Base-by-base conservation (phyloP, 1,140 invertebrate genomes). In the Trichonephila clavipes region DNA sequence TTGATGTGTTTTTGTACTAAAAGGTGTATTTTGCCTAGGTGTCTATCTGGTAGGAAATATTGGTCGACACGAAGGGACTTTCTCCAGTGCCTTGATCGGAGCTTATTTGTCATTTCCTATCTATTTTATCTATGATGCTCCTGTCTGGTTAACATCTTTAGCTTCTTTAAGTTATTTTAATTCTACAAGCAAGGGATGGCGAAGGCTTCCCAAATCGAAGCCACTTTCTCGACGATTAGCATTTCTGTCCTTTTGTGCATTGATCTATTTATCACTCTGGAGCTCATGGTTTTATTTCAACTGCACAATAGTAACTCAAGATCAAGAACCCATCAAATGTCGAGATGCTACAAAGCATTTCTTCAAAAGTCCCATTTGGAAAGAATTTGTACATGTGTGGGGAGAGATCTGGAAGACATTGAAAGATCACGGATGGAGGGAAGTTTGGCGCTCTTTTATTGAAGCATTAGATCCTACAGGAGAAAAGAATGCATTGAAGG, bases 1-100 rank as follows among this genome's bases (percentile, higher is more conserved):
- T 10, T 7, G n/a, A n/a, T 66, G 64, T 28, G n/a, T 24, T 28
- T 28, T 69, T 69, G 10, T 69, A 69, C 24, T 69, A 40, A 77
- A 18, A 14, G 72, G 16, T 14, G 6, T 77, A 19, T 77, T 34
- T 77, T 77, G n/a, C 83, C 77, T 95, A 98, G 98, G 98, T 95
- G 97, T 99, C 0, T 98, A 98, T 97, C 96, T 97, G 1, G 97
- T 99, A 18, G 98, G 98, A 19, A 99, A 99, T 95, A 97, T 99
- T 95, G 98, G 98, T 0, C 96, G 97, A 81, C 97, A 98, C 95
- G 96, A 96, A 95, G 98, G 98, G 14, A 96, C 96, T 0, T 96
- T 98, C 24, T 97, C 97, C 96, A 96, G 96, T 95, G 96, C 98
- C 0, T 95, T 99, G 0, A 59, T 97, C 1, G 97, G 97, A 2